These are phyloP conservation scores for Montipora efflorescens DNA, from an alignment of 64 coral and sea anemone genomes.

Conservation along the genomic window DNA sequence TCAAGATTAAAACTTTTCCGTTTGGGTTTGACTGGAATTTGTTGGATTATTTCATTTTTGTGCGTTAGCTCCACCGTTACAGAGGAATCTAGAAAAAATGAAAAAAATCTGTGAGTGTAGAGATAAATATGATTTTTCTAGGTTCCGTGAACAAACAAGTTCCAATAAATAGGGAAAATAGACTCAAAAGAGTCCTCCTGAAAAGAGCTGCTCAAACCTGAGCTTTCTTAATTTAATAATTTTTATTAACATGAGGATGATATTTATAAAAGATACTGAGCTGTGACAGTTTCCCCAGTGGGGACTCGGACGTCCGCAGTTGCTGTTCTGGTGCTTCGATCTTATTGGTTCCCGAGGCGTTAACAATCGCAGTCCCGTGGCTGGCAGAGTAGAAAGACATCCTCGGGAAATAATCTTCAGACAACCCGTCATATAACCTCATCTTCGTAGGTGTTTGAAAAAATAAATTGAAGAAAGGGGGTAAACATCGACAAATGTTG, in stretches of 20 bases:
- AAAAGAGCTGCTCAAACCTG: neutral
- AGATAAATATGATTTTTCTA: neutral
- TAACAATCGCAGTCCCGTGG: too few relatives aligned
- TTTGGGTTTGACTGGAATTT: conserved; percentile 48
- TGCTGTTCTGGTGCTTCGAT: too few relatives aligned
- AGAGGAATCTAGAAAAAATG: conserved; percentile 47
- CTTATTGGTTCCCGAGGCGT: too few relatives aligned
- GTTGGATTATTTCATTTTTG: conserved; percentile 64
- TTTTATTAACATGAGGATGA: too few relatives aligned
- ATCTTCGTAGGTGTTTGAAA: too few relatives aligned
- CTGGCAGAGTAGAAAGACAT: too few relatives aligned
- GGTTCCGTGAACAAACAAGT: too few relatives aligned
- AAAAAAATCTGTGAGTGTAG: neutral
- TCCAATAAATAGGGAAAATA: neutral
- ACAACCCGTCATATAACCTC: neutral
- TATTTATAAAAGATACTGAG: too few relatives aligned
- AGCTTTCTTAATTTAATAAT: neutral
- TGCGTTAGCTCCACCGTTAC: conserved; percentile 79
- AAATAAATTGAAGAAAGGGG: too few relatives aligned
- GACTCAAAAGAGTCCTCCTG: neutral
- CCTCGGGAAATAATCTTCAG: neutral
- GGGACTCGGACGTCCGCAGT: too few relatives aligned
- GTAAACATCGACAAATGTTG: too few relatives aligned
- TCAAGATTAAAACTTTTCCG: conserved; percentile 19
- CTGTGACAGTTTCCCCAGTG: too few relatives aligned